A percentile compares a stretch with the other conserved stretches of the same genome.
These are phyloP conservation scores for Neoseiulus cucumeris DNA, from an alignment of 1,140 invertebrate genomes.

Conservation along the genomic window DNA sequence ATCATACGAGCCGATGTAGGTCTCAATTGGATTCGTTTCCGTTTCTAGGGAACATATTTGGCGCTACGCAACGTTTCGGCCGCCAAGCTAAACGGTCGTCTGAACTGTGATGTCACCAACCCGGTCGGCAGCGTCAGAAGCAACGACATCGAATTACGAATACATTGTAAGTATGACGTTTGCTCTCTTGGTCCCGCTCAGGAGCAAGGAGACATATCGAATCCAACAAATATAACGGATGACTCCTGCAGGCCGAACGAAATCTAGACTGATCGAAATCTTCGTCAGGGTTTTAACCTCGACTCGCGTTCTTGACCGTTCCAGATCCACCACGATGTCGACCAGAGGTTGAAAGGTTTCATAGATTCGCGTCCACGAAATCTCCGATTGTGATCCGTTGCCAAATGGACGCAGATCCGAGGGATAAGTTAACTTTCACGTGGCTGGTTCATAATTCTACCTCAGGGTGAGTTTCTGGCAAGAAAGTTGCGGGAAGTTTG, in stretches of 20 bases:
- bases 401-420: slow-evolving; percentile 2
- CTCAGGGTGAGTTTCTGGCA: background rate
- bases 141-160: background rate
- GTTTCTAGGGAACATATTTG: background rate
- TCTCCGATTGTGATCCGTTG: background rate
- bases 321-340: background rate
- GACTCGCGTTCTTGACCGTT: too few species aligned
- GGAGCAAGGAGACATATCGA: too few species aligned
- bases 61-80: background rate
- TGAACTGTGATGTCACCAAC: slow-evolving; percentile 5
- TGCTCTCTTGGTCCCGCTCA: too few species aligned
- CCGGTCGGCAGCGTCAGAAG: background rate
- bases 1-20: too few species aligned
- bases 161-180: background rate
- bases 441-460: background rate
- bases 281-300: too few species aligned
- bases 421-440: background rate
- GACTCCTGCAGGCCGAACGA: too few species aligned
- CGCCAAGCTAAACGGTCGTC: background rate
- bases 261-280: too few species aligned
- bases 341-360: background rate
- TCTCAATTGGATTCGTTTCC: background rate
- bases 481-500: too few species aligned
- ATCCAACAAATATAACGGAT: too few species aligned
- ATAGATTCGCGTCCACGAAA: background rate